Conservation (phyloP, 2,888 invertebrate genomes). For the Macrophya alboannulata region DNA sequence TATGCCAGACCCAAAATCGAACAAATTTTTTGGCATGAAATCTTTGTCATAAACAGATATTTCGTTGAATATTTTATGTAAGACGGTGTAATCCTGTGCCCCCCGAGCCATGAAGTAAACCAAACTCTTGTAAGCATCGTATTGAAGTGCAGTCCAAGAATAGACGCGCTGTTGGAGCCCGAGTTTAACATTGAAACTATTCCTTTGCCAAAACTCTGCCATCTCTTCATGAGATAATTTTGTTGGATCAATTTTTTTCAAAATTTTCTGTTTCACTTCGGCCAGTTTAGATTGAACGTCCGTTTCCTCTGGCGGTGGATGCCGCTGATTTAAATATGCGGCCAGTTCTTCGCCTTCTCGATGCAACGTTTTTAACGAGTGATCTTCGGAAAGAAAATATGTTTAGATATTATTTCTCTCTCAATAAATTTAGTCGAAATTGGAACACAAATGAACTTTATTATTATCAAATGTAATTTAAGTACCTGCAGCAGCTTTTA, state of each 20-base stretch:
- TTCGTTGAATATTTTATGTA: slow-evolving; percentile 88
- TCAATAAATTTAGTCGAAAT: neutral
- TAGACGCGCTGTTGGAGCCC: slow-evolving; percentile 85
- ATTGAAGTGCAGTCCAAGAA: slow-evolving; percentile 89
- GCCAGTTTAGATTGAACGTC: slow-evolving; percentile 80
- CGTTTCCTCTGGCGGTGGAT: slow-evolving; percentile 85
- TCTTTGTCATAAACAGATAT: slow-evolving; percentile 84
- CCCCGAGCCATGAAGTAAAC: slow-evolving; percentile 88
- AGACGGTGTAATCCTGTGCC: slow-evolving; percentile 88
- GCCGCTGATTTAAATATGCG: slow-evolving; percentile 84
- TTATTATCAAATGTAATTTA: neutral
- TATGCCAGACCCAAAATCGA: slow-evolving; percentile 96
- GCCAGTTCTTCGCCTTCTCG: slow-evolving; percentile 82
- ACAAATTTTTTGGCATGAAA: slow-evolving; percentile 89
- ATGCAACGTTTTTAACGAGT: slow-evolving; percentile 82
- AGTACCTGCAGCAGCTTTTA: slow-evolving; percentile 81
- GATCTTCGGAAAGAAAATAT: slow-evolving; percentile 80
- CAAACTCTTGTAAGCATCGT: slow-evolving; percentile 84
- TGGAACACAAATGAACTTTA: neutral
- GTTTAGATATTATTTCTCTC: neutral
- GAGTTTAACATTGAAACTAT: slow-evolving; percentile 82
- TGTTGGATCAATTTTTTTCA: slow-evolving; percentile 70
- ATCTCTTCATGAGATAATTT: slow-evolving; percentile 78
- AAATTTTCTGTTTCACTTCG: slow-evolving; percentile 70
- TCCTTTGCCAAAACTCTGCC: slow-evolving; percentile 79